Evolutionary conservation across 2,797 vertebrate genomes (phyloP), one percentile per base, ranked within the genome.

Genomic region (Myotis myotis): DNA sequence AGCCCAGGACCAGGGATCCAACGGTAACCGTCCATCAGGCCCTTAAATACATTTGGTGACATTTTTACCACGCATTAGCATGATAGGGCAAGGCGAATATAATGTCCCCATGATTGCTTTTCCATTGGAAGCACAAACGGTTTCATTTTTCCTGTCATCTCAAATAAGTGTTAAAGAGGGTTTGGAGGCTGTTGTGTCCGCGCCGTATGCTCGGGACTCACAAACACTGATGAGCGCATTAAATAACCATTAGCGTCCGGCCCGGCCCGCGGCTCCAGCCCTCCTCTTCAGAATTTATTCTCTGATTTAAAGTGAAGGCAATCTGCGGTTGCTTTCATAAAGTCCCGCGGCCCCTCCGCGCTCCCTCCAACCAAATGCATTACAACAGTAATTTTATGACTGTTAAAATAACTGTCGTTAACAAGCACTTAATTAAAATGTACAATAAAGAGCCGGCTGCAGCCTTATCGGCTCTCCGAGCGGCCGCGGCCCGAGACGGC

Each of bases 91-190:
- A 99, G 99, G 99, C 98, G 99, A 99, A 99, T 99, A 99, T 99
- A 99, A 99, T 99, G 99, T 99, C 99, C 99, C 99, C 99, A 99
- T 99, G 99, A 99, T 99, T 99, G 99, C 99, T 99, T 99, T 99
- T 99, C 99, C 99, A 99, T 99, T 99, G 99, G 99, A 99, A 99
- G 99, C 99, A 99, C 99, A 99, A 99, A 99, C 99, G 99, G 99
- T 99, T 99, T 99, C 99, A 99, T 99, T 99, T 99, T 99, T 99
- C 99, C 99, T 99, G 99, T 99, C 99, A 99, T 99, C 99, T 99
- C 99, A 99, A 99, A 99, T 99, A 99, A 99, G 99, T 99, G 99
- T 99, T 99, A 99, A 99, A 99, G 99, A 99, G 99, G 99, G 99
- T 99, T 99, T 99, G 99, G 99, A 99, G 99, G 99, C 99, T 99